Percentiles rank a stretch among this genome's conserved stretches.
Conservation (phyloP, 1,140 invertebrate species). For the Ephestia elutella region DNA sequence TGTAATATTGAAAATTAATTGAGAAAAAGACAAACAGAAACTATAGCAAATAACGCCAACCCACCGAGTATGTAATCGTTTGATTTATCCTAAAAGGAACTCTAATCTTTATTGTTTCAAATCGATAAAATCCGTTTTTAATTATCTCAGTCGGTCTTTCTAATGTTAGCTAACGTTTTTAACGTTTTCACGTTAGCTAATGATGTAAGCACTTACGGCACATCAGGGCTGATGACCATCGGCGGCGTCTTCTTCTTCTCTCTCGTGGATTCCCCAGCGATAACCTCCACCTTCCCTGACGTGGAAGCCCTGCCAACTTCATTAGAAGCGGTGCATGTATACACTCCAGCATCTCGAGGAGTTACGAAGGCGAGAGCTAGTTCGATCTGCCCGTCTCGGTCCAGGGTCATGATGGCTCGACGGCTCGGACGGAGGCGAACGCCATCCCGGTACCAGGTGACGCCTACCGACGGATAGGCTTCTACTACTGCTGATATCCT, state of each 20-base stretch:
- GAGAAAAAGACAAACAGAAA: too few relatives aligned
- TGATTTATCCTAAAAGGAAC: too few relatives aligned
- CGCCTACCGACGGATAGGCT: constrained; percentile 86
- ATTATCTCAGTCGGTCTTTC: too few relatives aligned
- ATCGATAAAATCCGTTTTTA: too few relatives aligned
- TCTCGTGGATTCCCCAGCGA: constrained; percentile 35
- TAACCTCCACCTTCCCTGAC: constrained; percentile 80
- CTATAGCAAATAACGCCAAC: too few relatives aligned
- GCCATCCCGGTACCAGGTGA: constrained; percentile 85
- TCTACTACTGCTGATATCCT: constrained; percentile 82
- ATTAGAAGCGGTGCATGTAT: constrained; percentile 90
- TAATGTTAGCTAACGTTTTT: too few relatives aligned
- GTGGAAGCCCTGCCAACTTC: constrained; percentile 87
- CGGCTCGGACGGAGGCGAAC: constrained; percentile 84
- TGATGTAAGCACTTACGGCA: constrained; percentile 78
- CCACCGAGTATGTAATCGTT: too few relatives aligned
- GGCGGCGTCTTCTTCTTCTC: constrained; percentile 55
- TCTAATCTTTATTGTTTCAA: too few relatives aligned
- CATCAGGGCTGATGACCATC: constrained; percentile 71
- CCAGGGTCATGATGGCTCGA: constrained; percentile 82
- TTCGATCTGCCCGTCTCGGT: constrained; percentile 86
- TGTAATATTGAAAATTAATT: too few relatives aligned
- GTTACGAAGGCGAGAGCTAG: constrained; percentile 80
- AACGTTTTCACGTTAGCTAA: too few relatives aligned
- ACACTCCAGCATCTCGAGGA: constrained; percentile 86